Conservation (phyloP, 2,888 invertebrate species). For the Tetragonula carbonaria region DNA sequence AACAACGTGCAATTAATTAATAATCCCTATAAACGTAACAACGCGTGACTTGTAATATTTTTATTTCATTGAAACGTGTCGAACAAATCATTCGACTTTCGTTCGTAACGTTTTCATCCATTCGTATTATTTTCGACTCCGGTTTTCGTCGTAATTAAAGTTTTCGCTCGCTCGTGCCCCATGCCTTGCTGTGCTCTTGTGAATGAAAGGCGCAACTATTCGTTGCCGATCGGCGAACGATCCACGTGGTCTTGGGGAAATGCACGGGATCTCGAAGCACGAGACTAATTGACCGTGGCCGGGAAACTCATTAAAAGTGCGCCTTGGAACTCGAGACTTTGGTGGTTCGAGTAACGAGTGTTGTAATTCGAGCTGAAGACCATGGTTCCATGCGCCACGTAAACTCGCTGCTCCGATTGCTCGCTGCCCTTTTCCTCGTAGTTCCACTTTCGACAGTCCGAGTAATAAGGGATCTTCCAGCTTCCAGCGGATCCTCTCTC, state of each 20-base stretch:
- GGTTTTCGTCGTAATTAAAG: not conserved
- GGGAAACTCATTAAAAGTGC: slow-evolving; percentile 77
- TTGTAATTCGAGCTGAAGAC: slow-evolving; percentile 74
- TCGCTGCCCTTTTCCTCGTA: slow-evolving; percentile 16
- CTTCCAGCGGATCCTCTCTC: not conserved
- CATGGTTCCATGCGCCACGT: slow-evolving; percentile 54
- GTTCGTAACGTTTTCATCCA: too few species aligned
- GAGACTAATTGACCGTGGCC: slow-evolving; percentile 77
- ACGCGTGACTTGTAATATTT: too few species aligned
- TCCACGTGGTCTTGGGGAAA: slow-evolving; percentile 19
- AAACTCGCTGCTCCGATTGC: slow-evolving; percentile 46
- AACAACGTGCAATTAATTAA: too few species aligned
- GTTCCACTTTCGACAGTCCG: slow-evolving; percentile 48
- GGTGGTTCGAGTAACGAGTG: slow-evolving; percentile 74
- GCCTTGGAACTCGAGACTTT: slow-evolving; percentile 74
- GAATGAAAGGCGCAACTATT: not conserved
- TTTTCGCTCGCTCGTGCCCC: not conserved
- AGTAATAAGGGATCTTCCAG: slow-evolving; percentile 34
- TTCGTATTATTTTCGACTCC: too few species aligned
- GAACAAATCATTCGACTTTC: too few species aligned
- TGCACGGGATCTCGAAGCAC: slow-evolving; percentile 52
- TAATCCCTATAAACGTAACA: too few species aligned
- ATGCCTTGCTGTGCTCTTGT: not conserved
- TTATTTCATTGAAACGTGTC: too few species aligned
- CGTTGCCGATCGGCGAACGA: not conserved